Conservation (phyloP, 2,113 vertebrate genomes). For the Triplophysa dalaica region DNA sequence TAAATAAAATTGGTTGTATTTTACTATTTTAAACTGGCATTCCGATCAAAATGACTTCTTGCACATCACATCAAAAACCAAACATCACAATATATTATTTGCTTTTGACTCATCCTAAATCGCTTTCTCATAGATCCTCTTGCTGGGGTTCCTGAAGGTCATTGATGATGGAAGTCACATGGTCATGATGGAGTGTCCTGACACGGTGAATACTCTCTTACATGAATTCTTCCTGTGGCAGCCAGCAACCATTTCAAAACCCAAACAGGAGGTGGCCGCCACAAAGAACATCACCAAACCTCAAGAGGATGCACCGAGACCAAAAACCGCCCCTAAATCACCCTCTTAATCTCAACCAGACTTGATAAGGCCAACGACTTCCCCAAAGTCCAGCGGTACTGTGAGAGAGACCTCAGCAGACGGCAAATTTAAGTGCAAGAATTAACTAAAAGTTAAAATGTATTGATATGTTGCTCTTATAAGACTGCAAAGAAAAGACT, state of each 20-base stretch:
- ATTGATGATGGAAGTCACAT: constrained; percentile 98
- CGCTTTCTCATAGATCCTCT: constrained; percentile 80
- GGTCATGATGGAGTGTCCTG: constrained; percentile 98
- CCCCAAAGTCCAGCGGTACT: neutral
- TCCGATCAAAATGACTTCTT: too few relatives aligned
- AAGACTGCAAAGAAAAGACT: neutral
- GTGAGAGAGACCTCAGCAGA: neutral
- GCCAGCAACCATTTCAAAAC: constrained; percentile 76
- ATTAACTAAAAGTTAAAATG: neutral
- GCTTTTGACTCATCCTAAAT: neutral
- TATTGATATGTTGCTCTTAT: neutral
- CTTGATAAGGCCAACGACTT: constrained; percentile 25
- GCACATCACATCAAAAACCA: too few relatives aligned
- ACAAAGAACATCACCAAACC: constrained; percentile 31
- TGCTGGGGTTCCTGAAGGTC: constrained; percentile 93
- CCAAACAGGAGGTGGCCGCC: constrained; percentile 39
- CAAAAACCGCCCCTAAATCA: constrained; percentile 13
- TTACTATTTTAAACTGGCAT: neutral
- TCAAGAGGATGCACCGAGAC: constrained; percentile 26
- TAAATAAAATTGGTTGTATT: too few relatives aligned
- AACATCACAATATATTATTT: neutral
- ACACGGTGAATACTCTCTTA: constrained; percentile 93
- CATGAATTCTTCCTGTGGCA: constrained; percentile 98
- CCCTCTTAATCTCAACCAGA: constrained; percentile 19
- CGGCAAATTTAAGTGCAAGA: constrained; percentile 1